Percentiles rank a stretch among this genome's conserved stretches.
These are phyloP conservation scores for Protaetia brevitarsis DNA, from an alignment of 1,140 invertebrate genomes.

Conservation along the genomic window DNA sequence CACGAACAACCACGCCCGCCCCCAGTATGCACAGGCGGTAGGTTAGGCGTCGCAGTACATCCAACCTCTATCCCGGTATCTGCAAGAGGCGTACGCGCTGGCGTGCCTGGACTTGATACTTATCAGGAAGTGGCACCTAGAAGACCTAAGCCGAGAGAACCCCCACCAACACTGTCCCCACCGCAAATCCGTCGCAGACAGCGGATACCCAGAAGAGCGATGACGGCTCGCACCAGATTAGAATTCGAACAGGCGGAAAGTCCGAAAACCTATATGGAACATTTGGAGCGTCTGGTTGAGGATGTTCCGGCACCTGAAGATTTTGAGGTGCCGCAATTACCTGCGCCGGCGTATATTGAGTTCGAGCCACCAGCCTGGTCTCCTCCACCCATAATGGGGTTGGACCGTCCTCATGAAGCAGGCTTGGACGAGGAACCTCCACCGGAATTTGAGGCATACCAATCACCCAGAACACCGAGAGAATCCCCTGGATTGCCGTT, in stretches of 20 bases:
- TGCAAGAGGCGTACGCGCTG: not conserved
- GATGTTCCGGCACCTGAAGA: conserved; percentile 15
- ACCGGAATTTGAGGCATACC: not conserved
- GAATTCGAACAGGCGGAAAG: not conserved
- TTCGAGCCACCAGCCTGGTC: conserved; percentile 14
- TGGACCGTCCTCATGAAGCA: not conserved
- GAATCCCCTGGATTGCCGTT: not conserved
- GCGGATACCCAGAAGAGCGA: not conserved
- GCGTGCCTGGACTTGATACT: not conserved
- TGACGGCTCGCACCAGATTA: not conserved
- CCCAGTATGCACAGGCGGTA: not conserved
- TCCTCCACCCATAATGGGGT: not conserved
- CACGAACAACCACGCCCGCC: not conserved
- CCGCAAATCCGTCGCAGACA: not conserved
- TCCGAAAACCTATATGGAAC: not conserved
- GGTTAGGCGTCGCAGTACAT: not conserved
- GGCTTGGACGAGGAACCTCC: conserved; percentile 6
- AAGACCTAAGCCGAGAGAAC: not conserved
- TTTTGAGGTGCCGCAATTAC: not conserved
- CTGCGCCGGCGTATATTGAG: not conserved
- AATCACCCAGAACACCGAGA: conserved; percentile 20
- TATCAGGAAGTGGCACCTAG: not conserved
- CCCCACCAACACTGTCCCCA: not conserved
- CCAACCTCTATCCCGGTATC: not conserved
- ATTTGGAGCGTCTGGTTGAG: not conserved